Evolutionary conservation across 2,888 invertebrate species (phyloP), one percentile per base, ranked within the genome.

Genomic region (Yponomeuta cagnagella): DNA sequence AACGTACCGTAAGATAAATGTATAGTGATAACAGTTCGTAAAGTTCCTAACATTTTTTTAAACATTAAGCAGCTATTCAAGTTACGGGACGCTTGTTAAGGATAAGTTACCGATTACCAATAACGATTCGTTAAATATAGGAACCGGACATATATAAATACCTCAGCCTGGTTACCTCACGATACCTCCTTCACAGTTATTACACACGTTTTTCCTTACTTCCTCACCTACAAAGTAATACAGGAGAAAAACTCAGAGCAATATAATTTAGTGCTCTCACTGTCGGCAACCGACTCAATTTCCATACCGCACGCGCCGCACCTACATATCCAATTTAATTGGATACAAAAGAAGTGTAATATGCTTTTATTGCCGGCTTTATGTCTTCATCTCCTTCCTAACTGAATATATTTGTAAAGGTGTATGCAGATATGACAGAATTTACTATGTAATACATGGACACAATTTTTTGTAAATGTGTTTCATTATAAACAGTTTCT

Each of bases 321-420:
- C 37, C 31, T 70, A 31, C 70, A 52, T 67, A 70, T 73, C 80
- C 80, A 79, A 80, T 87, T 82, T 84, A 87, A 88, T 88, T 88
- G 81, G 80, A 84, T 83, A 85, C 83, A 85, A 85, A 86, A 82
- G 78, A 84, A 77, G 80, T 79, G 80, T 83, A 86, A 85, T 87
- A 86, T 83, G 80, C 76, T 80, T 88, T 89, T 87, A 87, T 81
- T 74, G 82, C 76, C 74, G 77, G 75, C 75, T 81, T 84, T 86
- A 73, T 74, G 72, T 71, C 73, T 74, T 74, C 70, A 70, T 70
- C 65, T 65, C 48, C 31, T 63, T 68, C 48, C 30, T 58, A 58
- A 58, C 52, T 58, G 52, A 58, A 58, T 58, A 58, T 58, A 3
- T 58, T 58, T 58, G 52, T 58, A 58, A 58, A 15, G 64, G 64